phyloP scores from a whole-genome alignment of 2,888 invertebrate genomes.

The Caenorhabditis sp. region DNA sequence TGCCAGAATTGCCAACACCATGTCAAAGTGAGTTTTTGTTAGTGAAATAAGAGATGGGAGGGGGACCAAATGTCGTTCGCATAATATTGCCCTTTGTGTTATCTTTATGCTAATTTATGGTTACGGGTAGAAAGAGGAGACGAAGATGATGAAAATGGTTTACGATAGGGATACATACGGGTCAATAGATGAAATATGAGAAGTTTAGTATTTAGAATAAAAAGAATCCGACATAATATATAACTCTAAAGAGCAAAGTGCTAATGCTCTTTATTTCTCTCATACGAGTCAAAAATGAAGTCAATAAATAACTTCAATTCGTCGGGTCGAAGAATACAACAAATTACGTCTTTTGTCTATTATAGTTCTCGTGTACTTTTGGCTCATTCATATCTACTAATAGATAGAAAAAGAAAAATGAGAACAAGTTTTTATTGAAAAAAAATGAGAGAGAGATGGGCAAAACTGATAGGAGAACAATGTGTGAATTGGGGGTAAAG shows the following conservation, averaged over 20 bases:
- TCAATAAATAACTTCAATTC: background rate
- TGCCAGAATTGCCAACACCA: slow-evolving; percentile 83
- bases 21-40: slow-evolving; percentile 77
- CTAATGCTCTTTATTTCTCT: too few species aligned
- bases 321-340: background rate
- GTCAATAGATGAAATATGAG: too few species aligned
- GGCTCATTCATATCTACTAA: background rate
- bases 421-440: background rate
- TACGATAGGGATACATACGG: background rate
- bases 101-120: background rate
- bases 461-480: background rate
- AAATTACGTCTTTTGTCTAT: background rate
- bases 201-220: too few species aligned
- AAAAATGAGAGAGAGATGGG: background rate
- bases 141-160: background rate
- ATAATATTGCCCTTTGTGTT: background rate
- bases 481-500: background rate
- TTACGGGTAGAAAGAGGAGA: too few species aligned
- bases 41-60: too few species aligned
- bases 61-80: background rate
- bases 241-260: too few species aligned
- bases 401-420: background rate
- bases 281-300: too few species aligned
- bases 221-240: too few species aligned
- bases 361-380: background rate